Conservation (phyloP, 2,113 vertebrate genomes). For the Pagrus major region DNA sequence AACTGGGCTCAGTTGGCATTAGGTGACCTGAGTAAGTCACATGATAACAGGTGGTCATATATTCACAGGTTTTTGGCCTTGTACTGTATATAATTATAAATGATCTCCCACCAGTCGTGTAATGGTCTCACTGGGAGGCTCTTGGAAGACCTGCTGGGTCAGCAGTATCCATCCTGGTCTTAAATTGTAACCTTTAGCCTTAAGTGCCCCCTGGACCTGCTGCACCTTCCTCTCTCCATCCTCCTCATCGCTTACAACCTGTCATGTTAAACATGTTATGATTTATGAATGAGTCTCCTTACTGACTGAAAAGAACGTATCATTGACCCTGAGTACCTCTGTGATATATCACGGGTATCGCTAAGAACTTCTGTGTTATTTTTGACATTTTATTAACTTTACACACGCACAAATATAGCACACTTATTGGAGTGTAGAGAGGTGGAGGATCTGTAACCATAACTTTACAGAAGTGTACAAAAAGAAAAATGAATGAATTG, state of each 20-base stretch:
- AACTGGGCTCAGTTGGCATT: background rate
- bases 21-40: background rate
- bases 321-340: background rate
- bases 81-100: too few species aligned
- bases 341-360: background rate
- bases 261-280: too few species aligned
- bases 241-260: background rate
- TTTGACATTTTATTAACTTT: background rate
- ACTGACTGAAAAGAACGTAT: background rate
- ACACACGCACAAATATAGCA: too few species aligned
- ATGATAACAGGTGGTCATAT: background rate
- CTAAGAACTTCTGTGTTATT: background rate
- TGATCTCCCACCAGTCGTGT: too few species aligned
- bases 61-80: background rate
- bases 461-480: too few species aligned
- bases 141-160: too few species aligned
- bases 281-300: too few species aligned
- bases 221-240: background rate
- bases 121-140: background rate
- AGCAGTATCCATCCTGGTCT: too few species aligned
- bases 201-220: background rate
- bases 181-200: background rate
- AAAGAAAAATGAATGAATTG: too few species aligned
- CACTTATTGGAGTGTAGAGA: too few species aligned
- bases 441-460: too few species aligned